Base-by-base conservation (phyloP, 2,113 vertebrate genomes). In the Geococcyx californianus region DNA sequence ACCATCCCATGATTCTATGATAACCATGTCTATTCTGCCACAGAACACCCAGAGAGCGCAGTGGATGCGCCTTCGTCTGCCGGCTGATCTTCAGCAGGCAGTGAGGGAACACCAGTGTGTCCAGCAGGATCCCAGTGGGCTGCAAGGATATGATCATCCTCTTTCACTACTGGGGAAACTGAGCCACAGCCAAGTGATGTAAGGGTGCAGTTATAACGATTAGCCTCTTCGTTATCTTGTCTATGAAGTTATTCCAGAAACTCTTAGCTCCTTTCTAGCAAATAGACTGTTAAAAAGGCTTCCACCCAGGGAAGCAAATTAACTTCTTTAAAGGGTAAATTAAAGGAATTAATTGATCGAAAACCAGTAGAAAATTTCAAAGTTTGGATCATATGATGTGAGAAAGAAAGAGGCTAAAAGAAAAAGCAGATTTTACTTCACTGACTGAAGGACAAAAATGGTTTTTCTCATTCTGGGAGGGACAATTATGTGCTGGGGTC, bases 321-420 rank as follows among this genome's bases (percentile, higher is more conserved):
- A 78, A 68, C 78, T 62, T 87, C 83, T 73, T 78, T 47, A 51
- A 52, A 84, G 66, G 66, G 78, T 68, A 63, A 79, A 83, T 84
- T 74, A 78, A 84, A 84, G 40, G 79, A 83, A 28, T 77, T 83
- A 94, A 91, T 74, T 78, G 83, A 82, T 72, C 87, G 84, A 84
- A 68, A 94, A 87, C 20, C 10, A 21, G 60, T 42, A 78, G 73
- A 34, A 83, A 78, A 79, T 49, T 4, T 79, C 67, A 33, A 45
- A 21, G 40, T 78, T 67, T 78, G 54, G 49, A 56, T 58, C 28
- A 12, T 10, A 66, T 1, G 25, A 63, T 25, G 36, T 1, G 9
- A 77, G 58, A 59, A 76, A 90, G 34, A 58, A 74, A 78, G 54
- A 63, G 42, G 66, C 66, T 62, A 14, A 72, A 16, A 49, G 59